These are phyloP conservation scores for Probaryconus sp. DNA, from an alignment of 1,140 invertebrate species.

Conservation along the genomic window DNA sequence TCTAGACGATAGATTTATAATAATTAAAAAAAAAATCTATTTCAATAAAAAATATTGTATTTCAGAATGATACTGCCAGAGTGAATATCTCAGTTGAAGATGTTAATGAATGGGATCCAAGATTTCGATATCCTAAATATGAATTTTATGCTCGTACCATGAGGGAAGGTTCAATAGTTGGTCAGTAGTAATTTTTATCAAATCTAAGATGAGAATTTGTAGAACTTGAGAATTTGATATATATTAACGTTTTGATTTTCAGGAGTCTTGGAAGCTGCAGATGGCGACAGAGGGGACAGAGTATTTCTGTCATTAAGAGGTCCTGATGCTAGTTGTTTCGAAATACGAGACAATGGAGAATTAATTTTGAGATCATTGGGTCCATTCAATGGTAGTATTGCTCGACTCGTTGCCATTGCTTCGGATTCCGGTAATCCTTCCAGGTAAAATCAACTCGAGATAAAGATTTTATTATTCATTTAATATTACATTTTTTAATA, in stretches of 20 bases:
- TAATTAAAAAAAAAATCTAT: background rate
- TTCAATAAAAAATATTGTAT: constrained; percentile 17
- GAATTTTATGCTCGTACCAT: constrained; percentile 83
- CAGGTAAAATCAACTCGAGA: constrained; percentile 72
- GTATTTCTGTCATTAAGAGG: constrained; percentile 85
- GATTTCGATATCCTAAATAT: constrained; percentile 91
- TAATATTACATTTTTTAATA: constrained; percentile 5
- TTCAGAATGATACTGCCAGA: constrained; percentile 86
- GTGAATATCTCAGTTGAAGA: constrained; percentile 90
- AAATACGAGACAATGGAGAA: constrained; percentile 78
- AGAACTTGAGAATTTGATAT: background rate
- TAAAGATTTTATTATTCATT: background rate
- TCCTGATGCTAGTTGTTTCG: constrained; percentile 82
- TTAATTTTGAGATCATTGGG: constrained; percentile 78
- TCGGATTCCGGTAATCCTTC: constrained; percentile 88
- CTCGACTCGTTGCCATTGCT: constrained; percentile 85
- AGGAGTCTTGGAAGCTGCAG: constrained; percentile 86
- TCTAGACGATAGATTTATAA: background rate
- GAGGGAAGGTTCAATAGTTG: constrained; percentile 72
- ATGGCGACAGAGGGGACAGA: constrained; percentile 88
- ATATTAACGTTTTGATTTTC: background rate
- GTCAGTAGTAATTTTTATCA: constrained; percentile 61
- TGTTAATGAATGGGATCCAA: constrained; percentile 95
- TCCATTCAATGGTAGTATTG: constrained; percentile 81
- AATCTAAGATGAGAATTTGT: background rate